Base-by-base conservation (phyloP, 2,888 invertebrate species). In the Acronicta aceris region DNA sequence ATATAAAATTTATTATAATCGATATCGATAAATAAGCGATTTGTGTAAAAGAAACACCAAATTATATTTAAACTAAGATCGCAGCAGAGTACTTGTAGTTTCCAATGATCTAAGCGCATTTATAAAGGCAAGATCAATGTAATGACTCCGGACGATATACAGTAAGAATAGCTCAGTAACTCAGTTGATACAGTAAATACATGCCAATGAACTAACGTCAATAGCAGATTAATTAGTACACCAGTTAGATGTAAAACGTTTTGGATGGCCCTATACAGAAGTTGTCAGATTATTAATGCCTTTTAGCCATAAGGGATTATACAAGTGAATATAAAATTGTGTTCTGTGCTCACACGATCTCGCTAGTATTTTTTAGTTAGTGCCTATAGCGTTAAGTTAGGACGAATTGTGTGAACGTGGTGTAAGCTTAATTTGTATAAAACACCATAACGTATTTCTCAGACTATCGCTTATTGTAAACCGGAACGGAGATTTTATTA, bases 291-390 rank as follows among this genome's bases (percentile, higher is more conserved):
- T 77, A 79, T 74, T 67, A 86, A 86, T 89, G 91, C 92, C 92
- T 93, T 93, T 88, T 93, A 92, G 91, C 84, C 74, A 70, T 92
- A 91, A 92, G 90, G 86, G 84, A 81, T 85, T 87, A 82, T 83
- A 89, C 84, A 88, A 82, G 79, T 84, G 84, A 84, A 81, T 82
- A 74, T 77, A 79, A 82, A 83, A 87, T 89, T 92, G 92, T 94
- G 94, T 94, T 93, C 93, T 90, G 90, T 93, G 92, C 93, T 93
- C 93, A 93, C 87, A 88, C 89, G 94, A 94, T 94, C 94, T 94
- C 94, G 92, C 90, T 94, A 94, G 93, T 92, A 89, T 89, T 89
- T 78, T 90, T 93, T 93, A 93, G 93, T 94, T 92, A 93, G 91
- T 89, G 92, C 89, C 89, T 92, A 75, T 92, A 92, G 89, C 72